Base-by-base conservation (phyloP, 2,888 invertebrate genomes). In the Tineola bisselliella region DNA sequence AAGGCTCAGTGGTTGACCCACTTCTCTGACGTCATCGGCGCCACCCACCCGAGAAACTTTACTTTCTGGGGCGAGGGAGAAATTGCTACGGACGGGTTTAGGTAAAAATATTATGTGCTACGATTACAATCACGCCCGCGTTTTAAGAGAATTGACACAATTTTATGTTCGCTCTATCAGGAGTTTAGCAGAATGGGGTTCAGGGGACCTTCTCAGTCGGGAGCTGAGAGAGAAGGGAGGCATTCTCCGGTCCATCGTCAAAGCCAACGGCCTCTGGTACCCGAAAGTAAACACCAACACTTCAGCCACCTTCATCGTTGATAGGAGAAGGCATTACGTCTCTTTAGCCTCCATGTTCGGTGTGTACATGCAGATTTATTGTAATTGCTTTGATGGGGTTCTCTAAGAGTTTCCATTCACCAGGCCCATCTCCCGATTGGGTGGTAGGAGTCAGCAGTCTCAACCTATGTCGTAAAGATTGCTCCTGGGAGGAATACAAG, bases 381-480 rank as follows among this genome's bases (percentile, higher is more conserved):
- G n/a, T n/a, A 13, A 44, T 44, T 12, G 25, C 4, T 25, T 25
- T n/a, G n/a, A n/a, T n/a, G n/a, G n/a, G n/a, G n/a, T n/a, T n/a
- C n/a, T n/a, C n/a, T n/a, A n/a, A n/a, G n/a, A n/a, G n/a, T n/a
- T 25, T 25, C 6, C 25, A 2, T 25, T 25, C 6, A 38, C 38
- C 44, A 93, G 94, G 97, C 0, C 99, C 99, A 0, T 96, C 97
- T 11, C 99, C 99, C 0, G 99, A 99, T 86, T 99, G 99, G 99
- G 94, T 98, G 68, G 95, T 98, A 52, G 99, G 99, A 0, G 92
- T 99, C 33, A 94, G 90, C 62, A 93, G 94, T 0, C 81, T 98
- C 61, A 93, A 98, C 72, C 88, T 99, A 8, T 99, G 99, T 73
- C 88, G 91, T 63, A 82, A 89, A 63, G 95, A 98, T 81, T 97